Evolutionary conservation across 2,888 invertebrate species (phyloP).

Genomic region (Oxytorus armatus): DNA sequence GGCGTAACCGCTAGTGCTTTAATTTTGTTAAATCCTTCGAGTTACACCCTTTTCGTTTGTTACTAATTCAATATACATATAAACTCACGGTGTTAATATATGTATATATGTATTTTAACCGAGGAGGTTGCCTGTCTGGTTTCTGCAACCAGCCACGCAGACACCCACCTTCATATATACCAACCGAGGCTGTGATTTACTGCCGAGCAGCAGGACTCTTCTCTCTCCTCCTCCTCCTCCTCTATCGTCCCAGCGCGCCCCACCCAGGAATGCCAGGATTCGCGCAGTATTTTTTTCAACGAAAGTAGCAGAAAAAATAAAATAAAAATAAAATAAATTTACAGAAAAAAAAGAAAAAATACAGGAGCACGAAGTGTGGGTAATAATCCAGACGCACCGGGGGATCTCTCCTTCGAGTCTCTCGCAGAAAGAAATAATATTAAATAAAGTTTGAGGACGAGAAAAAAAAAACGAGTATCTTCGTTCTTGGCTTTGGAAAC

Average conservation of each 20-base stretch:
- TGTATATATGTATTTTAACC: not conserved
- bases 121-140: slow-evolving; percentile 61
- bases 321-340: slow-evolving; percentile 43
- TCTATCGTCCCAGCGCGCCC: slow-evolving; percentile 81
- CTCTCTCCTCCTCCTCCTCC: slow-evolving; percentile 29
- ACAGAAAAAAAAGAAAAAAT: slow-evolving; percentile 42
- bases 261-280: slow-evolving; percentile 83
- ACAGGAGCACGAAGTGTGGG: slow-evolving; percentile 53
- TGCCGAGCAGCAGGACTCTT: slow-evolving; percentile 67
- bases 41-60: slow-evolving; percentile 4
- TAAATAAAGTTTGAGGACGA: slow-evolving; percentile 39
- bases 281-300: slow-evolving; percentile 81
- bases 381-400: slow-evolving; percentile 57
- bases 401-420: slow-evolving; percentile 27
- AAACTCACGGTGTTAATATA: no score
- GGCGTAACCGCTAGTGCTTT: not conserved
- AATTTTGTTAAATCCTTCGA: not conserved
- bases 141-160: slow-evolving; percentile 71
- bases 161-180: slow-evolving; percentile 74
- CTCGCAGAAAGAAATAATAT: slow-evolving; percentile 22
- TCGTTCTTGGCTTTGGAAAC: not conserved
- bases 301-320: no score
- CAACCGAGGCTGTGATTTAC: slow-evolving; percentile 70
- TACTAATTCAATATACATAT: not conserved
- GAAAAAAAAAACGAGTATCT: slow-evolving; percentile 12